These are phyloP conservation scores for Tiliacea citrago DNA, from an alignment of 2,888 invertebrate species.

Conservation along the genomic window DNA sequence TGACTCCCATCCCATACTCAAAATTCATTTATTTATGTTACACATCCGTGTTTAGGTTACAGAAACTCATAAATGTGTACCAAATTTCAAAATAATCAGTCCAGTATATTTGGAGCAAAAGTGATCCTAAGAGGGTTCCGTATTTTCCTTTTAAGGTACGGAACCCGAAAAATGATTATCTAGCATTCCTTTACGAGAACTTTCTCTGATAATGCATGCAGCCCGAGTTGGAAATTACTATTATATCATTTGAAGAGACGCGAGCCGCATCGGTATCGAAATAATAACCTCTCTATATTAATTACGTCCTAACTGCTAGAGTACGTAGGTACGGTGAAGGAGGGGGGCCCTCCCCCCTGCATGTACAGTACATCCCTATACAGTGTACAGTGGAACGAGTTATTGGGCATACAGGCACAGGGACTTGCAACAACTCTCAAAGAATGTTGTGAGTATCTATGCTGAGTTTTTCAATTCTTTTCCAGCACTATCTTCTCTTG, in stretches of 20 bases:
- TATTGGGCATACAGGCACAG: background rate
- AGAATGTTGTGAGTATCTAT: background rate
- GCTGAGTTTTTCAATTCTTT: background rate
- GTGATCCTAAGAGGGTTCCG: too few species aligned
- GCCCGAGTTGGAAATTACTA: slow-evolving; percentile 76
- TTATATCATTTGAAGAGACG: slow-evolving; percentile 75
- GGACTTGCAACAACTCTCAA: background rate
- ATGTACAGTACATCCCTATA: background rate
- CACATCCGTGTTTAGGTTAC: too few species aligned
- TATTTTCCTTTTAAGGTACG: too few species aligned
- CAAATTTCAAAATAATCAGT: too few species aligned
- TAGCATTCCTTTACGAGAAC: slow-evolving; percentile 79
- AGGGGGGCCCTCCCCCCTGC: slow-evolving; percentile 50
- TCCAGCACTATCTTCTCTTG: too few species aligned
- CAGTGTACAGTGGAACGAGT: slow-evolving; percentile 4
- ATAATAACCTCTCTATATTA: slow-evolving; percentile 88
- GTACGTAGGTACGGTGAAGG: slow-evolving; percentile 72
- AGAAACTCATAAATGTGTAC: too few species aligned
- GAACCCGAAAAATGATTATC: slow-evolving; percentile 66
- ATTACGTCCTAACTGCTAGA: slow-evolving; percentile 82
- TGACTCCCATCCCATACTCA: too few species aligned
- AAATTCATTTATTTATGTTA: too few species aligned
- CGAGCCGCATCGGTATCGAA: slow-evolving; percentile 76
- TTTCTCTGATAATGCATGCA: slow-evolving; percentile 86
- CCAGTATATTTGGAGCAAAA: too few species aligned